These are phyloP conservation scores for Heterochromis multidens DNA, from an alignment of 2,113 vertebrate species.

Conservation along the genomic window DNA sequence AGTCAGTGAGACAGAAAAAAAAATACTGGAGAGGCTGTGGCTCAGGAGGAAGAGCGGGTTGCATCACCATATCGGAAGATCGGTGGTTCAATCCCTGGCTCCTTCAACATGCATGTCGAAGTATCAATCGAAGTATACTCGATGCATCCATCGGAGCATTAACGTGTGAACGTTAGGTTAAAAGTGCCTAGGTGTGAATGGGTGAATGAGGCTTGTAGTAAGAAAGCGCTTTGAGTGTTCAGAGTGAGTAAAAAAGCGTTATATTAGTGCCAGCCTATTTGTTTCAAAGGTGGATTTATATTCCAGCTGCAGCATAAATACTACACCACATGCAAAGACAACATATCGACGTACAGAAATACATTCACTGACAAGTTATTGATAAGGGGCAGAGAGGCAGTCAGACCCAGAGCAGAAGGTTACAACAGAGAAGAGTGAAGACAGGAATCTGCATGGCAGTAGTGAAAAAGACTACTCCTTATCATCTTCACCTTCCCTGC, in stretches of 20 bases:
- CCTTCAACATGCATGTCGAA: too few relatives aligned
- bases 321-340: background rate
- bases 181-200: fast-evolving
- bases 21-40: background rate
- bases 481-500: slow-evolving; percentile 1
- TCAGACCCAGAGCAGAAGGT: background rate
- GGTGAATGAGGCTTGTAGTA: background rate
- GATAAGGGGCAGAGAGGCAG: background rate
- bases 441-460: slow-evolving; percentile 40
- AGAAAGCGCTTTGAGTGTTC: background rate
- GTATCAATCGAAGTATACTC: background rate
- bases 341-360: background rate
- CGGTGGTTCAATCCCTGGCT: background rate
- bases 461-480: slow-evolving; percentile 11
- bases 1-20: background rate
- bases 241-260: background rate
- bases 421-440: background rate
- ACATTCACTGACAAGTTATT: background rate
- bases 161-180: background rate
- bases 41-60: background rate
- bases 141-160: background rate
- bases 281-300: background rate
- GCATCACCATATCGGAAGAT: background rate
- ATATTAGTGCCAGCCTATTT: background rate
- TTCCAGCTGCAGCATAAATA: background rate